These are phyloP conservation scores for Bombylius major DNA, from an alignment of 2,888 invertebrate genomes.

Conservation along the genomic window DNA sequence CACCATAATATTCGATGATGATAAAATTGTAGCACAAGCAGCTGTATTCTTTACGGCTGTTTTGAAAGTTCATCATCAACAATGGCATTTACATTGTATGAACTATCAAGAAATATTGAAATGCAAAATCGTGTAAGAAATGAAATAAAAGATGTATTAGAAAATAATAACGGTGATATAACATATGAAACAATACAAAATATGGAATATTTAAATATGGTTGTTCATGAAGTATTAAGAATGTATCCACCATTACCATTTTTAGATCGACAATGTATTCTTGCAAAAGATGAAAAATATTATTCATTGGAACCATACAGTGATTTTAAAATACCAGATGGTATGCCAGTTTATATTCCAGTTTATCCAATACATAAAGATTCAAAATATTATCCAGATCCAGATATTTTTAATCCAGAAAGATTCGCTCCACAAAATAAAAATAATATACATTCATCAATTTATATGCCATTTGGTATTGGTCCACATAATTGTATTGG, in stretches of 20 bases:
- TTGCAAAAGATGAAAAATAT: slow-evolving; percentile 15
- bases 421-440: slow-evolving; percentile 31
- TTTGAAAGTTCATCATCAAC: slow-evolving; percentile 36
- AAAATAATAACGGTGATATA: slow-evolving; percentile 26
- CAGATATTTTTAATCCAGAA: slow-evolving; percentile 31
- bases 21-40: slow-evolving; percentile 32
- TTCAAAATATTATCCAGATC: slow-evolving; percentile 30
- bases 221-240: slow-evolving; percentile 25
- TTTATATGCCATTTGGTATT: slow-evolving; percentile 29
- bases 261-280: slow-evolving; percentile 31
- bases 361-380: slow-evolving; percentile 31
- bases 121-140: slow-evolving; percentile 34
- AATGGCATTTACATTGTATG: slow-evolving; percentile 36
- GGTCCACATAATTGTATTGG: slow-evolving; percentile 34
- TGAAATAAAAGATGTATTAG: slow-evolving; percentile 33
- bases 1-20: slow-evolving; percentile 20
- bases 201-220: slow-evolving; percentile 29
- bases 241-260: slow-evolving; percentile 34
- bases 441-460: slow-evolving; percentile 26
- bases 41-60: slow-evolving; percentile 34
- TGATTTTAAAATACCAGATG: slow-evolving; percentile 24
- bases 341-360: slow-evolving; percentile 31
- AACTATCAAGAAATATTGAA: slow-evolving; percentile 33
- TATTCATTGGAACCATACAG: slow-evolving; percentile 26
- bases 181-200: slow-evolving; percentile 25